Conservation (phyloP, 2,888 invertebrate species). For the Neoaliturus tenellus region DNA sequence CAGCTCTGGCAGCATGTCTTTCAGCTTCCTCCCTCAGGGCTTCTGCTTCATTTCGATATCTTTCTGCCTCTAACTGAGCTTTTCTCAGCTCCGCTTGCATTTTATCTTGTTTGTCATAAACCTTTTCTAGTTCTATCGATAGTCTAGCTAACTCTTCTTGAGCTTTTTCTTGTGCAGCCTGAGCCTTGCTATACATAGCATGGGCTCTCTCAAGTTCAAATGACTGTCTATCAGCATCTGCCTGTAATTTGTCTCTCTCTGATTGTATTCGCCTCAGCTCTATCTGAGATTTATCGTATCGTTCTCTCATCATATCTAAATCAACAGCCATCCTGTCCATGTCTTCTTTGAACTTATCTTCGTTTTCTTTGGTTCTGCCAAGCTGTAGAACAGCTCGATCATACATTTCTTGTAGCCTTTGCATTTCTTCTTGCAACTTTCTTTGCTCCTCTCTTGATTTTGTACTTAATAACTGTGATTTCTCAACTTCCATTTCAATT, state of each 20-base stretch:
- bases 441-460: slow-evolving; percentile 91
- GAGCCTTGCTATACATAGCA: slow-evolving; percentile 90
- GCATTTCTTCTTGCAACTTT: slow-evolving; percentile 90
- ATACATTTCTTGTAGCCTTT: slow-evolving; percentile 91
- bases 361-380: slow-evolving; percentile 90
- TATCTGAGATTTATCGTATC: slow-evolving; percentile 91
- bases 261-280: slow-evolving; percentile 88
- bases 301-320: slow-evolving; percentile 90
- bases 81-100: slow-evolving; percentile 88
- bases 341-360: slow-evolving; percentile 93
- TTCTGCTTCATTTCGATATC: slow-evolving; percentile 82
- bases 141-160: slow-evolving; percentile 93
- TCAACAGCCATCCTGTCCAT: slow-evolving; percentile 86
- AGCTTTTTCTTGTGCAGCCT: slow-evolving; percentile 89
- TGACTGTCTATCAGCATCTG: slow-evolving; percentile 89
- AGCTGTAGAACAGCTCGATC: slow-evolving; percentile 91
- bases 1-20: slow-evolving; percentile 80
- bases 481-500: slow-evolving; percentile 89
- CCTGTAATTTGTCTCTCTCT: slow-evolving; percentile 90
- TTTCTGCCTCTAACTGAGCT: slow-evolving; percentile 86
- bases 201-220: slow-evolving; percentile 92
- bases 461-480: slow-evolving; percentile 85
- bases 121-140: slow-evolving; percentile 91
- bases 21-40: slow-evolving; percentile 88
- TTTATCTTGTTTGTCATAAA: slow-evolving; percentile 94